phyloP scores from a whole-genome alignment of 2,888 invertebrate genomes.

The Catocala fraxini region DNA sequence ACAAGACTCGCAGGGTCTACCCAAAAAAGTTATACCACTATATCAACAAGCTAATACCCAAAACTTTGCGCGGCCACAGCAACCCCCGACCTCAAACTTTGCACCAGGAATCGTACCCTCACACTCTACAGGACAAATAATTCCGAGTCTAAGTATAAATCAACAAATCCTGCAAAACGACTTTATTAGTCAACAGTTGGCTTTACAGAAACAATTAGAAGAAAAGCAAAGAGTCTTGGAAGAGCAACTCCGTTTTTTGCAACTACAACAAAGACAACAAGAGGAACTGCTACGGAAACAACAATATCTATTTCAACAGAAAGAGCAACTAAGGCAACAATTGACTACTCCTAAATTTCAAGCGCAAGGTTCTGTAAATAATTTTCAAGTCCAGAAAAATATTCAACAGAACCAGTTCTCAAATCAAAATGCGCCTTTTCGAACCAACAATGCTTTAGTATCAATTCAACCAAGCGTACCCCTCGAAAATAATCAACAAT shows the following conservation, averaged over 20 bases:
- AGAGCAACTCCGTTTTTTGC: slow-evolving; percentile 90
- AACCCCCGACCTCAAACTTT: slow-evolving; percentile 52
- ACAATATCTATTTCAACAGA: slow-evolving; percentile 86
- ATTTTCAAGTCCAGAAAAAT: slow-evolving; percentile 72
- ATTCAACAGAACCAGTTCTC: slow-evolving; percentile 64
- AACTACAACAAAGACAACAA: slow-evolving; percentile 90
- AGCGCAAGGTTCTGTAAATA: slow-evolving; percentile 67
- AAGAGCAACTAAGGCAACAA: slow-evolving; percentile 77
- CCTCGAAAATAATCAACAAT: slow-evolving; percentile 81
- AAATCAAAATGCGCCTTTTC: slow-evolving; percentile 62
- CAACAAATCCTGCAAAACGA: slow-evolving; percentile 62
- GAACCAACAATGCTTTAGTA: slow-evolving; percentile 72
- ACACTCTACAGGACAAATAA: slow-evolving; percentile 48
- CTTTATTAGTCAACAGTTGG: slow-evolving; percentile 74
- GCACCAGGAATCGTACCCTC: slow-evolving; percentile 53
- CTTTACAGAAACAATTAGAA: slow-evolving; percentile 85
- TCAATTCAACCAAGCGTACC: slow-evolving; percentile 84
- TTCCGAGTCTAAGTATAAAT: slow-evolving; percentile 39
- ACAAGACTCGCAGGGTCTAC: slow-evolving; percentile 92
- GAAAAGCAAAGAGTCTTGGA: slow-evolving; percentile 91
- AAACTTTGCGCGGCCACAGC: slow-evolving; percentile 50
- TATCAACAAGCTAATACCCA: slow-evolving; percentile 81
- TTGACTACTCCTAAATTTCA: slow-evolving; percentile 71
- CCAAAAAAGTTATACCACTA: slow-evolving; percentile 93
- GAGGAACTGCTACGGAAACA: slow-evolving; percentile 90